Evolutionary conservation across 23 tunicate genomes (phyloP).

Genomic region (Diplosoma virens): DNA sequence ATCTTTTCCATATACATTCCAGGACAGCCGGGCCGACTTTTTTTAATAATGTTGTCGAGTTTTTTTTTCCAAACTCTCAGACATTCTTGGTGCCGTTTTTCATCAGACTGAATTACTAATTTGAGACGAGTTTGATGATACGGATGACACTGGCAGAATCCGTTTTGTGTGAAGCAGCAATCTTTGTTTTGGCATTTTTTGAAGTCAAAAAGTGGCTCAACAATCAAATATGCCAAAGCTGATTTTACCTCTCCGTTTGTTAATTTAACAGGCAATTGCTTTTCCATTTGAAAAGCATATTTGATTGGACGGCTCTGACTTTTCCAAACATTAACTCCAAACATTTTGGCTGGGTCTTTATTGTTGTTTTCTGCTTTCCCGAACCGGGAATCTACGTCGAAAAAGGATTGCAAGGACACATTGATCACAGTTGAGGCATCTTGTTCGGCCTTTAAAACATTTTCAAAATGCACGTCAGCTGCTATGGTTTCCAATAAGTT

Average conservation of each 20-base stretch:
- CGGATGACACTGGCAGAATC: not conserved
- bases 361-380: not conserved
- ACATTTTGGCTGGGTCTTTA: not conserved
- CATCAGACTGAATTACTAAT: not conserved
- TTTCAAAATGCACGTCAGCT: not conserved
- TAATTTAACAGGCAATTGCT: not conserved
- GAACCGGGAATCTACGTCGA: not conserved
- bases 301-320: not conserved
- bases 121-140: not conserved
- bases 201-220: not conserved
- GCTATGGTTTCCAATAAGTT: not conserved
- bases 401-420: not conserved
- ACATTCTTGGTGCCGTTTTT: not conserved
- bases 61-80: not conserved
- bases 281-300: slow-evolving; percentile 15
- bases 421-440: too few relatives aligned
- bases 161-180: not conserved
- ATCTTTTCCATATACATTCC: not conserved
- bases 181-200: not conserved
- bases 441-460: not conserved
- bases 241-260: not conserved
- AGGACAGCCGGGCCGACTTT: not conserved
- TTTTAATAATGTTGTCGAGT: not conserved
- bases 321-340: not conserved
- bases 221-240: not conserved